Conservation (phyloP, 2,797 vertebrate species). For the Philypnodon macrostomus region DNA sequence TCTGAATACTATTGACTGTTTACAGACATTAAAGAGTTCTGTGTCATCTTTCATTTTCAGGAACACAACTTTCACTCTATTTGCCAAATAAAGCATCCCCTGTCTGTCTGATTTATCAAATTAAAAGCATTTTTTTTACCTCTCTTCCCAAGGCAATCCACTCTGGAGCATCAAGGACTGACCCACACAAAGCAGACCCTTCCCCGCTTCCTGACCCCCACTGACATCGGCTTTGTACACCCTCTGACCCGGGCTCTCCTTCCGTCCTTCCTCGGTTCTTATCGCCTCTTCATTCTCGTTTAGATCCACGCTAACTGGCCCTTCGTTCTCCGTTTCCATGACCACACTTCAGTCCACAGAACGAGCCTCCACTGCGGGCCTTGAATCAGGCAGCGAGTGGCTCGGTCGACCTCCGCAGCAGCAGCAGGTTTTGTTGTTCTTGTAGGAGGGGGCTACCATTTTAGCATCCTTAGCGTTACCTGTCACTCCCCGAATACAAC, state of each 20-base stretch:
- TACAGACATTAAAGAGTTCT: too few species aligned
- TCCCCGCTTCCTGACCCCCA: conserved; percentile 38
- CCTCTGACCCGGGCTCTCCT: conserved; percentile 6
- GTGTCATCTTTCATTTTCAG: too few species aligned
- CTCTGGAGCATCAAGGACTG: neutral
- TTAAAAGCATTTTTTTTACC: neutral
- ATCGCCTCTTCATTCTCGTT: conserved; percentile 65
- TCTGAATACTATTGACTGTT: too few species aligned
- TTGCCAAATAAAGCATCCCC: too few species aligned
- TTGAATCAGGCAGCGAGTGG: conserved; percentile 19
- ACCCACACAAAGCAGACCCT: conserved; percentile 33
- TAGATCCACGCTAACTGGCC: conserved; percentile 50
- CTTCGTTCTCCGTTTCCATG: conserved; percentile 63
- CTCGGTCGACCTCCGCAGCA: conserved; percentile 41
- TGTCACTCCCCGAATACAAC: neutral
- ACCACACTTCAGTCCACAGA: conserved; percentile 42
- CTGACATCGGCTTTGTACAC: conserved; percentile 33
- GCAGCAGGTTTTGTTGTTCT: conserved; percentile 56
- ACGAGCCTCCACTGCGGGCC: conserved; percentile 30
- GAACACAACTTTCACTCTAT: too few species aligned
- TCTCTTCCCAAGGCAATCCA: neutral
- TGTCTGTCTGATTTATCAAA: neutral
- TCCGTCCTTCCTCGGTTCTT: neutral
- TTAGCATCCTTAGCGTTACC: conserved; percentile 42
- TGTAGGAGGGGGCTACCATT: conserved; percentile 53